Base-by-base conservation (phyloP, 1,140 invertebrate species). In the Hydropsyche tenuis region DNA sequence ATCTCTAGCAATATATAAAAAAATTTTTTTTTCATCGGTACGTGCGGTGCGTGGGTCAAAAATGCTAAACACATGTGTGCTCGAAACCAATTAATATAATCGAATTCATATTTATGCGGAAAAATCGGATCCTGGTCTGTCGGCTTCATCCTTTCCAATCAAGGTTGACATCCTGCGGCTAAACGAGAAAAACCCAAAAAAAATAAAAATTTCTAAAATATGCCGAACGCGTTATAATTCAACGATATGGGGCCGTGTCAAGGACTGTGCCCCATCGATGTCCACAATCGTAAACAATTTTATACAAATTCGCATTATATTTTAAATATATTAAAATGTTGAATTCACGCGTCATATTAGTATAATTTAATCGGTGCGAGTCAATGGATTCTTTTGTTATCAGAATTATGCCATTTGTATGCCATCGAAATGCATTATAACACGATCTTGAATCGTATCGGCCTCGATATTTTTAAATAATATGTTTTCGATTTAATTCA, bases 91-190 rank as follows among this genome's bases (percentile, higher is more conserved):
- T 66, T 66, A 66, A 68, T 68, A 48, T 68, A 48, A 68, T 45
- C 45, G 45, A 68, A 68, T 68, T 68, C 65, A 68, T 68, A 68
- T 68, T 68, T 68, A 68, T 68, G 43, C 65, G 20, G 20, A 27
- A 48, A 48, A 68, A 68, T 27, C 37, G 42, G 7, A 68, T 68
- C 65, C 65, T 68, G 65, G 56, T 60, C 56, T 9, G 23, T 22
- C 56, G 23, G n/a, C 65, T 68, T 68, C 65, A 68, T 68, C 65
- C 65, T 68, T 68, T 68, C 65, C 18, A 43, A 18, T 68, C 65
- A 68, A 68, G 65, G 65, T 48, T 68, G 65, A 43, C 65, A 46
- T 48, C 65, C 63, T 65, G 63, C 37, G 63, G 63, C 45, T 22
- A 46, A 18, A 14, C 56, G 18, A 60, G 20, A 60, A 60, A 60